Evolutionary conservation across 1,140 invertebrate species (phyloP), one percentile per base, ranked within the genome.

Genomic region (Acromyrmex echinatior): DNA sequence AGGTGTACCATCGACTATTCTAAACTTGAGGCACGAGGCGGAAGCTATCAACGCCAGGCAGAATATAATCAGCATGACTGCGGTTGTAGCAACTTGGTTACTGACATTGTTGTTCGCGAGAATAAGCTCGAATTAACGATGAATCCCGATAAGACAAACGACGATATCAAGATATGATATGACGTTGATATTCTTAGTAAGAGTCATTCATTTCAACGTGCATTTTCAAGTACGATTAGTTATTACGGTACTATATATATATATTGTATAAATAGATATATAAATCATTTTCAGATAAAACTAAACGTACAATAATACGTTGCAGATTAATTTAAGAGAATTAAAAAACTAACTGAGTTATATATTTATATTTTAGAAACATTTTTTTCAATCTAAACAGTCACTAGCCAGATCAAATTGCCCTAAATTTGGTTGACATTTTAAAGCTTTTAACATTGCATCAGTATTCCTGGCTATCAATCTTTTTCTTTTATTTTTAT

Each of bases 1-100:
- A 18, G 14, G 0, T 0, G 9, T 16, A 1, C 91, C 91, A 0
- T 84, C 88, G 12, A 89, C 73, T 25, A 92, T 92, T 58, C 65
- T 81, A 10, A 56, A 3, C 0, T 21, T 0, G 25, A 71, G 60
- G 35, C 49, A 45, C 10, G 21, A 56, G 14, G 58, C 58, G 10
- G 31, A 25, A 18, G 3, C 76, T 10, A 81, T 16, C 21, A 45
- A 4, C 9, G 53, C 4, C 39, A 80, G 21, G 2, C 18, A 90
- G 56, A 79, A 5, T 62, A 68, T 28, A 51, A 60, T 25, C 85
- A 70, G 18, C 89, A 90, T 90, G 85, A 18, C 56, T 74, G 68
- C 21, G 18, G 3, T 65, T n/a, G 18, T 35, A 0, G 56, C 56
- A 28, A 56, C 85, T 56, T 31, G 31, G 70, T 60, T 18, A 84